phyloP scores from a whole-genome alignment of 2,888 invertebrate species.

The Xylocampa areola region DNA sequence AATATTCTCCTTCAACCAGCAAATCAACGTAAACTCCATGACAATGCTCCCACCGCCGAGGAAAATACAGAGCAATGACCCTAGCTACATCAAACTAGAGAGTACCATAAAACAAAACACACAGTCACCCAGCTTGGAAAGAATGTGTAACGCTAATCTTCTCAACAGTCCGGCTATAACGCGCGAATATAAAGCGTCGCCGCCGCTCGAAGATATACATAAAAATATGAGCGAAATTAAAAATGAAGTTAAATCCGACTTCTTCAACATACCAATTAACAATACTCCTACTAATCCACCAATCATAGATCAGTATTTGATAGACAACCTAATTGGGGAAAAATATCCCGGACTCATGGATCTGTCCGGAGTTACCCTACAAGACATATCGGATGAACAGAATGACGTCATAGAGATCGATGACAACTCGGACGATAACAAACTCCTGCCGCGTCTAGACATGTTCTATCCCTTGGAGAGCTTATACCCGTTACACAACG shows the following conservation, averaged over 20 bases:
- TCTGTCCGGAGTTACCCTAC: slow-evolving; percentile 74
- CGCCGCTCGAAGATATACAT: slow-evolving; percentile 84
- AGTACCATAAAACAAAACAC: slow-evolving; percentile 86
- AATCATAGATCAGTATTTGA: slow-evolving; percentile 81
- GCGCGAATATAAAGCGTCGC: slow-evolving; percentile 84
- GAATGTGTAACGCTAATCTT: slow-evolving; percentile 83
- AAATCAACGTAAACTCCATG: slow-evolving; percentile 80
- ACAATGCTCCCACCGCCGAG: slow-evolving; percentile 79
- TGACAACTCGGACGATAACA: slow-evolving; percentile 85
- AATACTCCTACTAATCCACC: slow-evolving; percentile 74
- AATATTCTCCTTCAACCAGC: slow-evolving; percentile 83
- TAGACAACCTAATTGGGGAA: slow-evolving; percentile 84
- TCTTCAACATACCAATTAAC: slow-evolving; percentile 77
- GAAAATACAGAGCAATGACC: slow-evolving; percentile 81
- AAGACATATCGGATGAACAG: slow-evolving; percentile 77
- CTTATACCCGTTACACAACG: slow-evolving; percentile 83
- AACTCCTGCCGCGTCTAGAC: slow-evolving; percentile 80
- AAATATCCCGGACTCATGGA: slow-evolving; percentile 81
- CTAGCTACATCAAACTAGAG: slow-evolving; percentile 86
- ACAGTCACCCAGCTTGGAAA: slow-evolving; percentile 83
- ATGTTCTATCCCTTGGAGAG: slow-evolving; percentile 84
- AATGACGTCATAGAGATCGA: slow-evolving; percentile 86
- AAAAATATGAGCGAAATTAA: slow-evolving; percentile 85
- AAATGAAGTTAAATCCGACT: slow-evolving; percentile 84
- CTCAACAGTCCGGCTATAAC: slow-evolving; percentile 74